A percentile compares a stretch with the other conserved stretches of the same genome.
These are phyloP conservation scores for Peromyscus attwateri DNA, from an alignment of 2,797 vertebrate species.

Conservation along the genomic window DNA sequence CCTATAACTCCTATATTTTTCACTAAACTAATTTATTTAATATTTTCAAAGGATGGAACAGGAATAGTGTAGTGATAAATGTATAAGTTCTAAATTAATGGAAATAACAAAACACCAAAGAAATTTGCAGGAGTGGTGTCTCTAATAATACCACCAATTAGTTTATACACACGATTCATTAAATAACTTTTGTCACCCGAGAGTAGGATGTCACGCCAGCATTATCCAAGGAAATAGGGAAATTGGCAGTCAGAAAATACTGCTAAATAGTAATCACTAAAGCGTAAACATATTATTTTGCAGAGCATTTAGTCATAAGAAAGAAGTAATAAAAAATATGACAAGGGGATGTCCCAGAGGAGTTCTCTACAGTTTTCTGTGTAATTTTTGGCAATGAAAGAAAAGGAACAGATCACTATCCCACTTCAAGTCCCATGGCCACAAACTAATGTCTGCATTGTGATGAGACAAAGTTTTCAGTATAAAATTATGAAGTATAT, in stretches of 20 bases:
- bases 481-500: background rate
- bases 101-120: background rate
- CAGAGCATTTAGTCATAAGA: background rate
- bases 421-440: background rate
- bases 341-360: background rate
- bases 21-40: background rate
- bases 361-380: accelerated
- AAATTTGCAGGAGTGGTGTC: background rate
- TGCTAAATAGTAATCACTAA: background rate
- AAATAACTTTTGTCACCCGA: background rate
- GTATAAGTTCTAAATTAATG: background rate
- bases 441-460: background rate
- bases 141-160: background rate
- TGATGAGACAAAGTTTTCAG: background rate
- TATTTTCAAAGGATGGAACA: background rate
- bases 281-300: background rate
- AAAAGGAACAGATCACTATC: background rate
- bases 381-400: background rate
- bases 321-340: background rate
- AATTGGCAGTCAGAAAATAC: conserved; percentile 2
- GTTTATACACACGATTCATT: background rate
- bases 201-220: background rate
- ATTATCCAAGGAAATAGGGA: background rate
- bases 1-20: background rate
- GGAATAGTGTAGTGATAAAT: background rate